phyloP scores from a whole-genome alignment of 2,888 invertebrate species.

The Lasioglossum vierecki region DNA sequence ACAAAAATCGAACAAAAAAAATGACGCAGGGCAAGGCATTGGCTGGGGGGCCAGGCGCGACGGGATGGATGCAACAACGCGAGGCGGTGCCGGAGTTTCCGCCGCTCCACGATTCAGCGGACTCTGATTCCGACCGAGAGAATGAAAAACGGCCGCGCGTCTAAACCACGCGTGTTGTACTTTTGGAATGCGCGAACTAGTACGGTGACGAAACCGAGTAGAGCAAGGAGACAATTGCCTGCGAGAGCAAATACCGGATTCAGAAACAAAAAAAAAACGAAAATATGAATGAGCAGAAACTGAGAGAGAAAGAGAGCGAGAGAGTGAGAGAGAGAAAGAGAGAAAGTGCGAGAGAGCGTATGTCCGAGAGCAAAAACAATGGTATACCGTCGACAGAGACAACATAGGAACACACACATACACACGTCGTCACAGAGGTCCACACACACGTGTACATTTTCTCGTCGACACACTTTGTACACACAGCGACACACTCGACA shows the following conservation, averaged over 20 bases:
- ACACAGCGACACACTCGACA: slow-evolving; percentile 21
- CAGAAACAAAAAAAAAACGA: neutral
- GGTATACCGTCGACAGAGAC: slow-evolving; percentile 21
- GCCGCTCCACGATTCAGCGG: slow-evolving; percentile 83
- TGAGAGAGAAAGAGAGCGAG: neutral
- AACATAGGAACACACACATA: neutral
- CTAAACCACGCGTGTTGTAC: slow-evolving; percentile 68
- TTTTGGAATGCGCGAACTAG: slow-evolving; percentile 47
- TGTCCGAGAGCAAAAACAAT: slow-evolving; percentile 16
- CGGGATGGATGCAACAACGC: slow-evolving; percentile 84
- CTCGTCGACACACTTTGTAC: slow-evolving; percentile 5
- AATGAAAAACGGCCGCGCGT: slow-evolving; percentile 82
- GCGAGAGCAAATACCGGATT: slow-evolving; percentile 7
- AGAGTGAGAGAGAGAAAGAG: neutral
- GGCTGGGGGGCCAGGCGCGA: slow-evolving; percentile 82
- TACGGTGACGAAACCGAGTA: slow-evolving; percentile 40
- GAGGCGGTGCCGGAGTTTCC: slow-evolving; percentile 84
- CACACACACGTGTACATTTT: neutral
- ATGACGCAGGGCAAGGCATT: slow-evolving; percentile 83
- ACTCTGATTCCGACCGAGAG: slow-evolving; percentile 83
- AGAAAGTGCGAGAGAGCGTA: slow-evolving; percentile 29
- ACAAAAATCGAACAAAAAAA: slow-evolving; percentile 25
- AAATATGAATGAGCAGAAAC: neutral
- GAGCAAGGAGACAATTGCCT: slow-evolving; percentile 5
- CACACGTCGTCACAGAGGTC: neutral